Percentiles rank a stretch among this genome's conserved stretches.
Conservation (phyloP, 2,797 vertebrate genomes). For the Poeciliopsis turneri region DNA sequence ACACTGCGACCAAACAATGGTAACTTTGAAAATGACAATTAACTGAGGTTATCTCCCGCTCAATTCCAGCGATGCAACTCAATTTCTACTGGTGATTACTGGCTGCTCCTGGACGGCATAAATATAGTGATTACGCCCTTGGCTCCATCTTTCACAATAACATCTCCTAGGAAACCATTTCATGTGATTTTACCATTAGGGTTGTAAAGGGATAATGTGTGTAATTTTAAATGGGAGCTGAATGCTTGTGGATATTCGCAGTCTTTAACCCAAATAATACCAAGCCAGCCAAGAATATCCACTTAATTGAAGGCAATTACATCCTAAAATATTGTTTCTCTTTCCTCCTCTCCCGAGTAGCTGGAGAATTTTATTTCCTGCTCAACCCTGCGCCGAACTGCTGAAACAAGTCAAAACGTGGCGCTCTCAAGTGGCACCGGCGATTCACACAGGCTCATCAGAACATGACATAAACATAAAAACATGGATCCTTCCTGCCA, state of each 20-base stretch:
- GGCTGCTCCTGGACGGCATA: constrained; percentile 70
- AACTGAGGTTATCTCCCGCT: constrained; percentile 72
- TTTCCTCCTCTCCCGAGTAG: constrained; percentile 15
- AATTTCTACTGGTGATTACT: constrained; percentile 68
- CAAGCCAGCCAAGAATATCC: constrained; percentile 50
- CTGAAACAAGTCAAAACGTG: constrained; percentile 54
- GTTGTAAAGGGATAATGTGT: constrained; percentile 71
- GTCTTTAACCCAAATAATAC: constrained; percentile 64
- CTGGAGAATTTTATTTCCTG: constrained; percentile 43
- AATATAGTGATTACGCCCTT: constrained; percentile 73
- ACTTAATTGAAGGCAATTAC: constrained; percentile 66
- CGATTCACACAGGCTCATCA: background rate
- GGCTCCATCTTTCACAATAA: constrained; percentile 74
- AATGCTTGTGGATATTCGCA: constrained; percentile 57
- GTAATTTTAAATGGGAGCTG: constrained; percentile 66
- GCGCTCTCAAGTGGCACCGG: constrained; percentile 40
- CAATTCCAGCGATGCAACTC: constrained; percentile 63
- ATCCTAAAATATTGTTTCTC: constrained; percentile 53
- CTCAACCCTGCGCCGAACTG: constrained; percentile 34
- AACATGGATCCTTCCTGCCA: background rate
- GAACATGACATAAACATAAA: background rate
- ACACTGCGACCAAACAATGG: constrained; percentile 58
- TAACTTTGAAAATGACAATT: constrained; percentile 76
- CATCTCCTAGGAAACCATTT: constrained; percentile 77
- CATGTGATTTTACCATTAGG: constrained; percentile 72